phyloP scores from a whole-genome alignment of 2,888 invertebrate species.

The Cryptocephalus moraei region DNA sequence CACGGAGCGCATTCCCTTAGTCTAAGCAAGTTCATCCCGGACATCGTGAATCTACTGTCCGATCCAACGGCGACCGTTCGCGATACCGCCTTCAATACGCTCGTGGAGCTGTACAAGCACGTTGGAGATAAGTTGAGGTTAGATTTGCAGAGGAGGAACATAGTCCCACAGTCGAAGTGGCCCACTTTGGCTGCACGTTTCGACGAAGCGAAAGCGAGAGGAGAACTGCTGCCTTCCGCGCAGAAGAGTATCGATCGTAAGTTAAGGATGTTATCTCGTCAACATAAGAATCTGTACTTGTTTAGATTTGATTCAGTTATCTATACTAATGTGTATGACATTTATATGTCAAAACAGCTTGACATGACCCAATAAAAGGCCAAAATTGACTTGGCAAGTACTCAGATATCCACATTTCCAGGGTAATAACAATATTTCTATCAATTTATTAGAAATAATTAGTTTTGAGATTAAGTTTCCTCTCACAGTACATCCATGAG shows the following conservation, averaged over 20 bases:
- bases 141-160: conserved; percentile 73
- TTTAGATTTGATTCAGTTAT: no score
- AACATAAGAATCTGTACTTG: no score
- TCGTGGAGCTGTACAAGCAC: conserved; percentile 86
- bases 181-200: conserved; percentile 68
- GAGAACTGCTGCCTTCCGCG: conserved; percentile 63
- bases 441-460: no score
- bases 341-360: no score
- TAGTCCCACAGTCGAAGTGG: conserved; percentile 64
- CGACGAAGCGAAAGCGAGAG: conserved; percentile 71
- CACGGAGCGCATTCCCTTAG: conserved; percentile 78
- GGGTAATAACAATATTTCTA: no score
- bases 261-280: no score
- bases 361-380: no score
- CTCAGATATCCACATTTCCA: no score
- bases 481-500: no score
- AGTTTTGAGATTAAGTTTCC: no score
- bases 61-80: conserved; percentile 82
- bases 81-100: conserved; percentile 74
- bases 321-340: no score
- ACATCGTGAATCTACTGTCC: conserved; percentile 70
- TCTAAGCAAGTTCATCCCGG: conserved; percentile 71
- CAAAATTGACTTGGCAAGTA: no score
- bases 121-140: conserved; percentile 79
- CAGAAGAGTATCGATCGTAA: conserved; percentile 24